Base-by-base conservation (phyloP, 2,113 vertebrate genomes). In the Balaeniceps rex region DNA sequence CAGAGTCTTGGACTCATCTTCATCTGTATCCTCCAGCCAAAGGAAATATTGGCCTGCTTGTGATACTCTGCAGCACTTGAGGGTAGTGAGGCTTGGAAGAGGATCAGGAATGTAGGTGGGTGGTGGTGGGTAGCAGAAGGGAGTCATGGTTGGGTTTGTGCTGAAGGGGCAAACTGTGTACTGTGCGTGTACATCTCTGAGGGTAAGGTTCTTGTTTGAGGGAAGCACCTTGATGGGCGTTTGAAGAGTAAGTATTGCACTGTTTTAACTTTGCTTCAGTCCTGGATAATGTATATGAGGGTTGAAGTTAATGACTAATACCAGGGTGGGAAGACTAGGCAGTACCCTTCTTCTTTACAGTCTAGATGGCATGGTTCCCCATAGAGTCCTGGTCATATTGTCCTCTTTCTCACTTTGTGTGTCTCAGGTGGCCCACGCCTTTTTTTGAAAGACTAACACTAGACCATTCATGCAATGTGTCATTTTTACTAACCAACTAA, bases 401-500 rank as follows among this genome's bases (percentile, higher is more conserved):
- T 98, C 97, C 96, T 97, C 83, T 95, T 96, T 97, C 94, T 97
- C 98, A 97, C 98, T 96, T 94, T 98, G 97, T 98, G 98, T 98
- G 98, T 98, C 97, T 98, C 94, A 97, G 98, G 98, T 94, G 96
- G 96, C 97, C 97, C 96, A 97, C 11, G 14, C 97, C 97, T 98
- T 98, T 98, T 97, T 98, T 99, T 98, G 97, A 98, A 98, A 98
- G 97, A 99, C 98, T 98, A 98, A 99, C 98, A 99, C 99, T 98
- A 99, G 98, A 99, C 98, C 99, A 99, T 99, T 99, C 99, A 99
- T 99, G 99, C 98, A 98, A 98, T 98, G 98, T 99, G 98, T 98
- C 99, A 99, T 99, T 99, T 98, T 98, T 99, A 99, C 99, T 99
- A 99, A 99, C 99, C 98, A 98, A 99, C 99, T 99, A 99, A 99